Percentiles rank a stretch among this genome's conserved stretches.
Evolutionary conservation across 2,113 vertebrate genomes (phyloP).

Genomic region (Gadus macrocephalus): DNA sequence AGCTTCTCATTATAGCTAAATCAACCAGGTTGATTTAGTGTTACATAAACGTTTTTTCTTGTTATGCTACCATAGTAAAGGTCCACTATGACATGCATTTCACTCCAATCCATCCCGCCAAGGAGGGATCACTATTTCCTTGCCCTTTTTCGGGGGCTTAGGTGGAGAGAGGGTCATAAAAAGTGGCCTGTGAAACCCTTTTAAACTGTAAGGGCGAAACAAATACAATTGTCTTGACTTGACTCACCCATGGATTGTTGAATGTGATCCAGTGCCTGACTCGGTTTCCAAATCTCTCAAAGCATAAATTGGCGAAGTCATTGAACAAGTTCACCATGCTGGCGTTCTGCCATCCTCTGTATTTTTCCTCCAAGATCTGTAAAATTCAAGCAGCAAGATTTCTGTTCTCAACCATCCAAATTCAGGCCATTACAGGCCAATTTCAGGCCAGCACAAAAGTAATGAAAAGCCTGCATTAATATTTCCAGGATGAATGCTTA

Average conservation of each 20-base stretch:
- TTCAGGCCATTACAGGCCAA: not conserved
- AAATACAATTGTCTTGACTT: no score
- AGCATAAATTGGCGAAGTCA: constrained; percentile 87
- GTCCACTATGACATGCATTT: no score
- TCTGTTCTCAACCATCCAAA: not conserved
- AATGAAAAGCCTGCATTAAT: not conserved
- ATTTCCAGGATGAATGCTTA: constrained; percentile 39
- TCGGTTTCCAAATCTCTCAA: constrained; percentile 83
- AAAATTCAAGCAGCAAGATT: not conserved
- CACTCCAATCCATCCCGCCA: no score
- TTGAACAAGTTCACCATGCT: constrained; percentile 81
- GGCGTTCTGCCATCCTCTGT: constrained; percentile 85
- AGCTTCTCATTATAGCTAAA: no score
- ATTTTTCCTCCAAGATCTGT: constrained; percentile 81
- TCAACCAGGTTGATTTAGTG: no score
- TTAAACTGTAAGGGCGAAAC: no score
- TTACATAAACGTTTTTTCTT: no score
- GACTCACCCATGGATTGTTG: constrained; percentile 82
- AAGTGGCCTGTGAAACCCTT: no score
- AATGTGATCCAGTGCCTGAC: constrained; percentile 92
- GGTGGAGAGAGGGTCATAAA: no score
- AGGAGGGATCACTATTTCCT: no score
- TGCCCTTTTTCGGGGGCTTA: no score
- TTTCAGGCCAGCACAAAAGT: not conserved
- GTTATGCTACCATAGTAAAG: no score